Evolutionary conservation across 2,888 invertebrate genomes (phyloP).

Genomic region (Ophion slaviceki): DNA sequence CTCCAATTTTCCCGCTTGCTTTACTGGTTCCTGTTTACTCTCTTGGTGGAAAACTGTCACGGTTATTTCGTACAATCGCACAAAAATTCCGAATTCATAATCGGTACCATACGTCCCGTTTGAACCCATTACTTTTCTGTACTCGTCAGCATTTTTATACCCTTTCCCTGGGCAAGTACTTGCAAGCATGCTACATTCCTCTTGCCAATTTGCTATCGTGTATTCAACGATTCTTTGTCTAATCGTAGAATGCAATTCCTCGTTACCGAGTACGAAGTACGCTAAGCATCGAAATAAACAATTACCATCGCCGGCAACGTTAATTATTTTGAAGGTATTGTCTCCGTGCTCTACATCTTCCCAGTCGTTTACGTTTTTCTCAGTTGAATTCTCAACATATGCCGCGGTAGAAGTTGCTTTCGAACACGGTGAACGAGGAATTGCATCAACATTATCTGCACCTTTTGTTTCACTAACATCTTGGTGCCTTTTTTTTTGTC

Average conservation of each 20-base stretch:
- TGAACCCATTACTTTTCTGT: background rate
- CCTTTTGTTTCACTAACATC: too few species aligned
- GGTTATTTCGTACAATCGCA: background rate
- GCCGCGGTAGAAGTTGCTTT: too few species aligned
- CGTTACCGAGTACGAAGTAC: background rate
- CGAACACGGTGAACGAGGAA: too few species aligned
- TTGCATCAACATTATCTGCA: too few species aligned
- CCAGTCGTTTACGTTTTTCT: too few species aligned
- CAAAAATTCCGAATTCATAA: constrained; percentile 6
- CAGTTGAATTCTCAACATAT: too few species aligned
- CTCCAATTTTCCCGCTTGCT: background rate
- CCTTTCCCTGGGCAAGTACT: background rate
- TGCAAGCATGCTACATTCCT: background rate
- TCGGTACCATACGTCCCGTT: background rate
- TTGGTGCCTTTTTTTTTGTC: too few species aligned
- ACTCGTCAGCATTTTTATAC: background rate
- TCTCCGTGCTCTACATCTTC: too few species aligned
- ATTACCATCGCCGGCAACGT: too few species aligned
- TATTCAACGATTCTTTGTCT: background rate
- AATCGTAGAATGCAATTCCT: background rate
- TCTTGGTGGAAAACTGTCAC: background rate
- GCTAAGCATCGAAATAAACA: too few species aligned
- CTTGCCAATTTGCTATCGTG: background rate
- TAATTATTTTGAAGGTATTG: too few species aligned
- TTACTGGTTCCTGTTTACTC: background rate